Percentiles rank a stretch among this genome's conserved stretches.
Evolutionary conservation across 2,888 invertebrate species (phyloP).

Genomic region (Eristalis arbustorum): DNA sequence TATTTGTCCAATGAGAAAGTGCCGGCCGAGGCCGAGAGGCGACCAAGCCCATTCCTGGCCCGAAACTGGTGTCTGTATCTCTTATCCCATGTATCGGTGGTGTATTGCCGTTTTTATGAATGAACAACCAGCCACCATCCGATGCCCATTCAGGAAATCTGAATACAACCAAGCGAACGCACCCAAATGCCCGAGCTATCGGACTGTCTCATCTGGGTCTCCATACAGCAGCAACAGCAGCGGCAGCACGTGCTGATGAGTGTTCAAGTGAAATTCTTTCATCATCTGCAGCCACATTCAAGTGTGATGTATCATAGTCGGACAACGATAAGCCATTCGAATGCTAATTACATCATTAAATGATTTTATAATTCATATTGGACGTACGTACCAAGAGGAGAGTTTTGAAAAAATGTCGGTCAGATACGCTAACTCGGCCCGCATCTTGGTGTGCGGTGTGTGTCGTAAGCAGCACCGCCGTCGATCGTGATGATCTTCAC

Average conservation of each 20-base stretch:
- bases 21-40: not conserved
- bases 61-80: slow-evolving; percentile 9
- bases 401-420: not conserved
- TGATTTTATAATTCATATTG: slow-evolving; percentile 16
- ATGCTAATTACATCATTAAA: slow-evolving; percentile 28
- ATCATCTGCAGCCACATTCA: not conserved
- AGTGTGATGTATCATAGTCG: not conserved
- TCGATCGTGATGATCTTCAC: not conserved
- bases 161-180: not conserved
- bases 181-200: slow-evolving; percentile 13
- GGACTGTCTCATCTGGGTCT: not conserved
- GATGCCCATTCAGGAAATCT: slow-evolving; percentile 21
- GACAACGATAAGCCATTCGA: slow-evolving; percentile 12
- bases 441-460: not conserved
- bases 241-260: slow-evolving; percentile 22
- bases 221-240: not conserved
- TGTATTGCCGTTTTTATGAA: slow-evolving; percentile 41
- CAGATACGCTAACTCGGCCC: not conserved
- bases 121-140: slow-evolving; percentile 22
- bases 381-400: not conserved
- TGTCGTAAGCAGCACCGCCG: slow-evolving; percentile 12
- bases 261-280: slow-evolving; percentile 26
- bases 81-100: not conserved
- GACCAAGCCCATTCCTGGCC: slow-evolving; percentile 37
- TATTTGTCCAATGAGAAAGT: slow-evolving; percentile 74